Evolutionary conservation across 2,113 vertebrate genomes (phyloP), one percentile per base, ranked within the genome.

Genomic region (Mastomys coucha): DNA sequence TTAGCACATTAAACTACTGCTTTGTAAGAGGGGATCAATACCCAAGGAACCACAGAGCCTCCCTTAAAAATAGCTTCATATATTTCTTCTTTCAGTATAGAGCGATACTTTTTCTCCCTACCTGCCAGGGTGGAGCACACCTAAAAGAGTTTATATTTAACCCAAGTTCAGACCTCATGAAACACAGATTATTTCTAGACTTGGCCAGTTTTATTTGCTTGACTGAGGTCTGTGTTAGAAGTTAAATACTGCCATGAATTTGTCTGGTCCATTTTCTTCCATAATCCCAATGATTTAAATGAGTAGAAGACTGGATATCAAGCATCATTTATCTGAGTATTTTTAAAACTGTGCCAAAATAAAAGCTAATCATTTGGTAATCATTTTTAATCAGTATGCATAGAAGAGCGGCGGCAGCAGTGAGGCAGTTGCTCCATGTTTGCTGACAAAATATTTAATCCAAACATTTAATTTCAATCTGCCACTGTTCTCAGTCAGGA

Each of bases 391-490:
- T 99, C 99, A 99, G 98, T 98, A 98, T 98, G 98, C 99, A 99
- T 97, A 98, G 98, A 98, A 97, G 98, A 98, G 94, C 96, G 98
- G 97, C 87, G 98, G 97, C 97, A 97, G 97, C 97, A 98, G 98
- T 97, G 98, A 98, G 98, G 98, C 98, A 98, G 98, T 98, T 98
- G 98, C 98, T 99, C 97, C 98, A 98, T 99, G 98, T 99, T 99
- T 99, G 98, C 99, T 99, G 99, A 99, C 98, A 99, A 99, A 99
- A 99, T 99, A 99, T 99, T 99, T 98, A 99, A 99, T 98, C 98
- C 98, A 99, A 99, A 99, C 98, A 99, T 99, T 99, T 99, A 98
- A 99, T 99, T 98, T 99, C 99, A 99, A 99, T 99, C 99, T 99
- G 99, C 98, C 98, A 99, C 98, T 99, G 98, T 99, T 99, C 98